A percentile compares a stretch with the other conserved stretches of the same genome.
These are phyloP conservation scores for Cephalotes varians DNA, from an alignment of 2,888 invertebrate genomes.

Conservation along the genomic window DNA sequence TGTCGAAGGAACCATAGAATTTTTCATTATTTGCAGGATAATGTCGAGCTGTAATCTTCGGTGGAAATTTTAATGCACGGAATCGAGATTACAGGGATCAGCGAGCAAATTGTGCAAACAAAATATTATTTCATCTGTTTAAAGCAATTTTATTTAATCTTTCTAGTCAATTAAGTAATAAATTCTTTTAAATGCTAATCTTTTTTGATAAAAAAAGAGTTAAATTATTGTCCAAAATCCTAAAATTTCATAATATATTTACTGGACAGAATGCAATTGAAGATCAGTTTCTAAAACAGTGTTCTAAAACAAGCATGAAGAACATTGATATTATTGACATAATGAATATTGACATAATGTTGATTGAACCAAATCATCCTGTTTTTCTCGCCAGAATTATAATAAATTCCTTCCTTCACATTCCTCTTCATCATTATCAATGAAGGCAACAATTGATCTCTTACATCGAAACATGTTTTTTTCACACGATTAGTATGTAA, in stretches of 20 bases:
- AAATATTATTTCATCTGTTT: background rate
- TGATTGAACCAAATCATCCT: background rate
- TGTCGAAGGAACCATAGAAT: background rate
- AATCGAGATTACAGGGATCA: background rate
- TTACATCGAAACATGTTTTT: too few species aligned
- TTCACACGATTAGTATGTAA: too few species aligned
- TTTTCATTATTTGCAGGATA: background rate
- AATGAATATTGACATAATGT: conserved; percentile 27
- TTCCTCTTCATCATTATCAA: too few species aligned
- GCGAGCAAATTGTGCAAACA: background rate
- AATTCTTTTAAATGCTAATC: background rate
- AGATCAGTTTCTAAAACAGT: conserved; percentile 64
- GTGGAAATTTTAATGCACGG: background rate
- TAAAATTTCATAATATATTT: conserved; percentile 33
- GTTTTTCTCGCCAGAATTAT: background rate
- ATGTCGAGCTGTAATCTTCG: background rate
- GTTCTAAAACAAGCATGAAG: conserved; percentile 60
- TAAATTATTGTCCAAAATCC: background rate
- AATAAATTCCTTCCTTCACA: too few species aligned
- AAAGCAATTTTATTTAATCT: background rate
- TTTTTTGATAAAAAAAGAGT: background rate
- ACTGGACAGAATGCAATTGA: conserved; percentile 59
- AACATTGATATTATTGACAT: conserved; percentile 65
- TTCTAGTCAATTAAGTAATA: background rate
- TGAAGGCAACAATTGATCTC: too few species aligned